A percentile compares a stretch with the other conserved stretches of the same genome.
Evolutionary conservation across 2,113 vertebrate species (phyloP).

Genomic region (Cheirogaleus medius): DNA sequence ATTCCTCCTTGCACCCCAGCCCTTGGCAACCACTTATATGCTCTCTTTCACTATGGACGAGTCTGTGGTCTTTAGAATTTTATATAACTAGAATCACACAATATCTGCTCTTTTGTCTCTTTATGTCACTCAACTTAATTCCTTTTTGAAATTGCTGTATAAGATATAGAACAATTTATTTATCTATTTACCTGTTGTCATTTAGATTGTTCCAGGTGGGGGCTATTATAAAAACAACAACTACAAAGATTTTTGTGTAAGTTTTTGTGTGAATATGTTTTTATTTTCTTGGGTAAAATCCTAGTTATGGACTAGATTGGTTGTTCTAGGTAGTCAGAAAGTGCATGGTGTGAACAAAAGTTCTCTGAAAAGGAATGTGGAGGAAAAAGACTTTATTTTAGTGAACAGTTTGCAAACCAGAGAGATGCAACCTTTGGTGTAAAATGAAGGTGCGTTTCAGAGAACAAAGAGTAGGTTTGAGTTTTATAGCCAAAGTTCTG

Average conservation of each 20-base stretch:
- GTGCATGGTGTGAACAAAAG: background rate
- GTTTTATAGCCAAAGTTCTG: too few species aligned
- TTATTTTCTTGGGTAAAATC: background rate
- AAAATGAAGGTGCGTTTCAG: too few species aligned
- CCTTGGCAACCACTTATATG: background rate
- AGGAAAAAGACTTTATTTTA: too few species aligned
- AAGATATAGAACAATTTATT: background rate
- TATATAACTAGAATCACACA: background rate
- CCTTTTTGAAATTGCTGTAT: background rate
- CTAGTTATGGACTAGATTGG: background rate
- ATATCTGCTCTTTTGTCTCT: background rate
- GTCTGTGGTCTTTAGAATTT: constrained; percentile 5
- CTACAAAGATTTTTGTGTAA: background rate
- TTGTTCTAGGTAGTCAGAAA: constrained; percentile 4
- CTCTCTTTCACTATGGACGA: background rate
- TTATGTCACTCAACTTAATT: background rate
- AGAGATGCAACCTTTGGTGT: too few species aligned
- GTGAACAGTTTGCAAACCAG: too few species aligned
- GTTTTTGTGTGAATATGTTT: background rate
- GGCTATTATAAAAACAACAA: background rate
- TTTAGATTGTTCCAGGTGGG: background rate
- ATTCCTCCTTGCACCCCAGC: background rate
- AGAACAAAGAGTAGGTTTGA: too few species aligned
- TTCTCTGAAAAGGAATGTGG: too few species aligned
- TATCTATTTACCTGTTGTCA: background rate